phyloP scores from a whole-genome alignment of 2,113 vertebrate genomes.

The Neogobius melanostomus region DNA sequence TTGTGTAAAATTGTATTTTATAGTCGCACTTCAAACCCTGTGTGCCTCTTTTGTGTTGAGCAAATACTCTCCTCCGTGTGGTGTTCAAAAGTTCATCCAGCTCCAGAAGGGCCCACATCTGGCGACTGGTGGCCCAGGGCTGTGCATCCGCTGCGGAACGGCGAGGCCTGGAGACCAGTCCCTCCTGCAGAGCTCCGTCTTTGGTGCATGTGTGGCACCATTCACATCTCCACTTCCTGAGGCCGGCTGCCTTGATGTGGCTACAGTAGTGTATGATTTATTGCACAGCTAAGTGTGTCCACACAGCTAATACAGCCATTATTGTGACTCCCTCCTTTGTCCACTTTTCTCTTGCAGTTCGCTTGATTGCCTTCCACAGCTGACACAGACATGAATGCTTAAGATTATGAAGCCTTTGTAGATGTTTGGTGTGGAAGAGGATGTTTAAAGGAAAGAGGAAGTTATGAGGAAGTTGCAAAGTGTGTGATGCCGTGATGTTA shows the following conservation, averaged over 20 bases:
- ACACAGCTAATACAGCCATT: constrained; percentile 53
- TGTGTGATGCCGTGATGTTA: constrained; percentile 19
- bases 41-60: constrained; percentile 44
- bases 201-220: constrained; percentile 65
- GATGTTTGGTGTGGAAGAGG: constrained; percentile 37
- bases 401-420: constrained; percentile 21
- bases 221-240: constrained; percentile 68
- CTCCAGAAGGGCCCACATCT: constrained; percentile 70
- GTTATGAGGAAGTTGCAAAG: constrained; percentile 28
- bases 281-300: constrained; percentile 54
- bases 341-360: constrained; percentile 45
- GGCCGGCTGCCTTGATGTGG: constrained; percentile 69
- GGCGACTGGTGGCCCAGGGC: constrained; percentile 57
- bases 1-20: neutral
- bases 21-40: constrained; percentile 23
- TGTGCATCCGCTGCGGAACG: constrained; percentile 57
- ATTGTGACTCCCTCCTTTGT: constrained; percentile 40
- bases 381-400: constrained; percentile 41
- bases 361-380: constrained; percentile 42
- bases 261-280: constrained; percentile 65
- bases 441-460: constrained; percentile 27
- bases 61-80: constrained; percentile 50
- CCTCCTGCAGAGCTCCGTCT: constrained; percentile 63
- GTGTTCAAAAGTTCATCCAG: constrained; percentile 49
- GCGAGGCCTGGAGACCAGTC: constrained; percentile 62